phyloP scores from a whole-genome alignment of 2,888 invertebrate species.

The Callinectes sapidus region DNA sequence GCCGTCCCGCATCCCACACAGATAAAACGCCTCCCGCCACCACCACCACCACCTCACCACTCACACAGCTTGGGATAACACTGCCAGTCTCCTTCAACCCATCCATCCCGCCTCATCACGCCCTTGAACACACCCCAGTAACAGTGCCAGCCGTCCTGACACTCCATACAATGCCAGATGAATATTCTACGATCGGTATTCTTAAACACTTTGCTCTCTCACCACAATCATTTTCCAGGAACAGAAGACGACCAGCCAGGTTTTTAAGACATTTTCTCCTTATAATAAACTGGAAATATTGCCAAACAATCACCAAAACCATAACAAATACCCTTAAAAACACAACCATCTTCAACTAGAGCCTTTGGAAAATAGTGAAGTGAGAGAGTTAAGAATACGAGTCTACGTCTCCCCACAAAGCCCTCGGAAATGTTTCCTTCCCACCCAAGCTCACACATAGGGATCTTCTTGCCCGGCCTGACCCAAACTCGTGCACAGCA shows the following conservation, averaged over 20 bases:
- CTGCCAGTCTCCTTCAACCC: neutral
- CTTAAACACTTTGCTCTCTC: too few relatives aligned
- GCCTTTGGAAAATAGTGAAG: too few relatives aligned
- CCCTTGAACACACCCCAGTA: neutral
- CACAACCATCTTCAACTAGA: too few relatives aligned
- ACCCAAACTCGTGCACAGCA: constrained; percentile 11
- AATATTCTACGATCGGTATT: too few relatives aligned
- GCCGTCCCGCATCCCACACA: neutral
- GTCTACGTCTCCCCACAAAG: neutral
- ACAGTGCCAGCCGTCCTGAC: neutral
- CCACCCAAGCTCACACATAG: neutral
- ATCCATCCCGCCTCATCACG: neutral
- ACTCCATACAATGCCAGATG: neutral
- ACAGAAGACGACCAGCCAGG: too few relatives aligned
- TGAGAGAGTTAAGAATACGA: too few relatives aligned
- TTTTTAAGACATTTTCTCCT: too few relatives aligned
- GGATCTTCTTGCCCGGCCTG: neutral
- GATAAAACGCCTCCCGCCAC: neutral
- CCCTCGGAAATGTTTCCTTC: neutral
- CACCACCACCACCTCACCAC: neutral
- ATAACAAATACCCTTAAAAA: too few relatives aligned
- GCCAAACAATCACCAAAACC: too few relatives aligned
- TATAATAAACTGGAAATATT: too few relatives aligned
- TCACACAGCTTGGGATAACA: neutral
- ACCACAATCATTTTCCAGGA: too few relatives aligned